phyloP scores from a whole-genome alignment of 2,888 invertebrate species.

The Lapara coniferarum region DNA sequence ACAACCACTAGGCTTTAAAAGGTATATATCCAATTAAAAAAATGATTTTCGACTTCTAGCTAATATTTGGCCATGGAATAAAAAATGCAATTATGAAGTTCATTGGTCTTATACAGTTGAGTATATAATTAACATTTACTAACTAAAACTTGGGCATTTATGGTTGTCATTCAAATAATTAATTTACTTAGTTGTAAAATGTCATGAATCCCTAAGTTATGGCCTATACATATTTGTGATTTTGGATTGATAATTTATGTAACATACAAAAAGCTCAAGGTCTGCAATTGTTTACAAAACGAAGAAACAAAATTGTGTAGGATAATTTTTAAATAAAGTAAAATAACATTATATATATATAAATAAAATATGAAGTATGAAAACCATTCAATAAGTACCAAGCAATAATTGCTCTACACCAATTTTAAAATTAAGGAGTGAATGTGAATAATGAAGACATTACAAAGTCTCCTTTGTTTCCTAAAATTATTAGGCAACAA shows the following conservation, averaged over 20 bases:
- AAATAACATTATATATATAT: too few relatives aligned
- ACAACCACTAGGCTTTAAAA: background rate
- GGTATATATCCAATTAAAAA: background rate
- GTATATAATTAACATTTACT: slow-evolving; percentile 12
- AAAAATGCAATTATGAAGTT: slow-evolving; percentile 2
- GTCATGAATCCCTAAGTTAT: background rate
- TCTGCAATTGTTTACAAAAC: background rate
- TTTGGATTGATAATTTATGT: background rate
- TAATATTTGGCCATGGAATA: background rate
- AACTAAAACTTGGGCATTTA: slow-evolving; percentile 1
- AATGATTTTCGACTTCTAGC: background rate
- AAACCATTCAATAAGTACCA: too few relatives aligned
- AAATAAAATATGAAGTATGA: too few relatives aligned
- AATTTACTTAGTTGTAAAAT: background rate
- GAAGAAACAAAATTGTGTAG: too few relatives aligned
- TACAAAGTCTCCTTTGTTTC: too few relatives aligned
- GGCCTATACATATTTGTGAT: background rate
- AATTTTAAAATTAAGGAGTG: too few relatives aligned
- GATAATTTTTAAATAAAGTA: too few relatives aligned
- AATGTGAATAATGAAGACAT: too few relatives aligned
- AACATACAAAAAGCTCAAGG: background rate
- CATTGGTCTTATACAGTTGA: background rate
- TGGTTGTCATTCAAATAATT: background rate
- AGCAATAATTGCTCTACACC: too few relatives aligned
- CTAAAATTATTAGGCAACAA: too few relatives aligned